A percentile compares a stretch with the other conserved stretches of the same genome.
Conservation (phyloP, 2,888 invertebrate species). For the Rhyacophila evoluta region DNA sequence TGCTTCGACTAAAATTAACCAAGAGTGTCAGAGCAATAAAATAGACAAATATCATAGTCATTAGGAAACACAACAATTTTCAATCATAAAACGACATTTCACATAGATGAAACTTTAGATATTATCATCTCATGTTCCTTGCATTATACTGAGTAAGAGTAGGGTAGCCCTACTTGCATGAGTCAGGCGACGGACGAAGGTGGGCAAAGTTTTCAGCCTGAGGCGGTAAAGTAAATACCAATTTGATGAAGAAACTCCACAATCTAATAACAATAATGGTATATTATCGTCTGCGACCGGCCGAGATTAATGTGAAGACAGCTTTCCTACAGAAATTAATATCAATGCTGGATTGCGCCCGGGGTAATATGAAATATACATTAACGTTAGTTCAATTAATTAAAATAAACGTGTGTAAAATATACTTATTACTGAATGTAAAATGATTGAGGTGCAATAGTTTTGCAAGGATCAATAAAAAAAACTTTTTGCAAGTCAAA, state of each 20-base stretch:
- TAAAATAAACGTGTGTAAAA: not conserved
- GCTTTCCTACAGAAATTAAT: not conserved
- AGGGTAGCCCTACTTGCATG: not conserved
- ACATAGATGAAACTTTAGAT: too few relatives aligned
- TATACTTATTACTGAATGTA: too few relatives aligned
- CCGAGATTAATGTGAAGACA: not conserved
- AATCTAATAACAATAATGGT: conserved; percentile 18
- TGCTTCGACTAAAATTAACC: too few relatives aligned
- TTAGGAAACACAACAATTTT: too few relatives aligned
- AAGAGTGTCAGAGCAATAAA: too few relatives aligned
- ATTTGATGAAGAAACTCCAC: not conserved
- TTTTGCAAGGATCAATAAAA: too few relatives aligned
- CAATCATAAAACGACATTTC: too few relatives aligned
- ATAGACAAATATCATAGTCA: too few relatives aligned
- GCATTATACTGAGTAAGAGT: too few relatives aligned
- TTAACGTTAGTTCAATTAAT: not conserved
- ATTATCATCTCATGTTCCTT: too few relatives aligned
- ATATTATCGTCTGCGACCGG: not conserved
- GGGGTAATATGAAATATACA: not conserved
- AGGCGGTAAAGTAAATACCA: not conserved
- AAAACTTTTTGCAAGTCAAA: too few relatives aligned
- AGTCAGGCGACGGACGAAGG: not conserved
- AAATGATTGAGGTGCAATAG: too few relatives aligned
- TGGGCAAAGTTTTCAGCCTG: not conserved
- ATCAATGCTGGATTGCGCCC: not conserved